phyloP scores from a whole-genome alignment of 1,140 invertebrate genomes.

The Diabrotica virgifera region DNA sequence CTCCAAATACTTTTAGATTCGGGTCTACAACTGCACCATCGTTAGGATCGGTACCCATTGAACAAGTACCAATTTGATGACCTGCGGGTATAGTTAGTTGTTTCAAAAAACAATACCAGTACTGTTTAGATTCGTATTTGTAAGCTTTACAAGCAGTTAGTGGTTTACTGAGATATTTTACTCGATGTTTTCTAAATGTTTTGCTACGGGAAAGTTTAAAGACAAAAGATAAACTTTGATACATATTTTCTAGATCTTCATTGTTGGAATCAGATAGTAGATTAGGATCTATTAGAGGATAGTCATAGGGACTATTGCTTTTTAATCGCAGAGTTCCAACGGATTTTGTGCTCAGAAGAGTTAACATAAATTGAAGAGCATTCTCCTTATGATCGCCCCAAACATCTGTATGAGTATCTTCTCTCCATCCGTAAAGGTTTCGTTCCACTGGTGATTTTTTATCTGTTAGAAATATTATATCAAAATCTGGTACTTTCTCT shows the following conservation, averaged over 20 bases:
- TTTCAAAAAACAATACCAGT: slow-evolving; percentile 62
- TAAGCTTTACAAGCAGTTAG: slow-evolving; percentile 22
- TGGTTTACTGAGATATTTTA: slow-evolving; percentile 48
- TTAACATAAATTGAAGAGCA: background rate
- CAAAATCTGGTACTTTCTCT: slow-evolving; percentile 71
- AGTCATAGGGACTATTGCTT: slow-evolving; percentile 54
- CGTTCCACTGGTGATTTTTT: background rate
- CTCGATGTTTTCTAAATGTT: slow-evolving; percentile 39
- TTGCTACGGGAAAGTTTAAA: slow-evolving; percentile 24
- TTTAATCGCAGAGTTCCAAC: slow-evolving; percentile 63
- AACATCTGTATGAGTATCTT: background rate
- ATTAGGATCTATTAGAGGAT: slow-evolving; percentile 66
- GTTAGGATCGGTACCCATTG: slow-evolving; percentile 65
- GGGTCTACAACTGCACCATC: slow-evolving; percentile 58
- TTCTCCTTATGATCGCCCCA: background rate
- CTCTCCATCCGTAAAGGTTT: background rate
- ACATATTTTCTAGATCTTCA: slow-evolving; percentile 31
- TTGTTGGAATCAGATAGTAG: slow-evolving; percentile 49
- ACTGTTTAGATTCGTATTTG: slow-evolving; percentile 53
- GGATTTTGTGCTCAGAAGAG: slow-evolving; percentile 59
- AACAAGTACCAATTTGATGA: slow-evolving; percentile 69
- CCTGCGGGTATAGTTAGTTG: slow-evolving; percentile 61
- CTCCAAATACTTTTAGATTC: slow-evolving; percentile 61
- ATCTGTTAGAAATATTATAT: slow-evolving; percentile 53
- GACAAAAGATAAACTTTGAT: slow-evolving; percentile 47